Conservation (phyloP, 2,113 vertebrate species). For the Climacteris rufus region DNA sequence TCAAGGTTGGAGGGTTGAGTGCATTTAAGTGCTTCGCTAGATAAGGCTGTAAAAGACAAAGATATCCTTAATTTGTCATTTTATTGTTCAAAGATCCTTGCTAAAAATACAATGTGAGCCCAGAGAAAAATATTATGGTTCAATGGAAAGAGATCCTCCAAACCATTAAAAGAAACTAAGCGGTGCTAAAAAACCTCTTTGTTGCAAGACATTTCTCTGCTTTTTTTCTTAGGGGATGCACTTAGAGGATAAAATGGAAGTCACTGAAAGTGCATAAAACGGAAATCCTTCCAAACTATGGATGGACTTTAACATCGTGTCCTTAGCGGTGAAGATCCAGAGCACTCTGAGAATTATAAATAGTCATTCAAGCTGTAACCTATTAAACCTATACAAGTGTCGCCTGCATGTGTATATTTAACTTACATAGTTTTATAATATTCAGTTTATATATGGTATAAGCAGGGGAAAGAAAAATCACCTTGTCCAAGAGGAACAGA, state of each 20-base stretch:
- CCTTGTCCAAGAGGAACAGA: conserved; percentile 31
- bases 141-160: not conserved
- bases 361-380: conserved; percentile 33
- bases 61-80: not conserved
- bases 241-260: conserved; percentile 3
- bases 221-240: conserved; percentile 17
- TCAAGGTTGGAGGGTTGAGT: not conserved
- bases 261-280: conserved; percentile 14
- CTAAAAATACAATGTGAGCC: conserved; percentile 22
- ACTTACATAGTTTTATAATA: conserved; percentile 15
- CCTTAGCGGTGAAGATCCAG: conserved; percentile 12
- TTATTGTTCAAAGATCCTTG: not conserved
- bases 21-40: not conserved
- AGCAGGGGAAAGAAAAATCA: conserved; percentile 48
- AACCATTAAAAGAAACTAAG: conserved; percentile 18
- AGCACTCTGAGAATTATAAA: conserved; percentile 43
- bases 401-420: not conserved
- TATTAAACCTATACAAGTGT: conserved; percentile 44
- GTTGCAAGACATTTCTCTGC: not conserved
- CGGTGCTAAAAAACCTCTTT: not conserved
- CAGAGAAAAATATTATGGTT: conserved; percentile 43
- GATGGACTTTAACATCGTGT: not conserved
- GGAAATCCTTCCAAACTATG: conserved; percentile 15
- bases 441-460: conserved; percentile 33
- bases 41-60: conserved; percentile 14